Percentiles rank a stretch among this genome's conserved stretches.
Evolutionary conservation across 2,113 vertebrate species (phyloP).

Genomic region (Glaucomys volans): DNA sequence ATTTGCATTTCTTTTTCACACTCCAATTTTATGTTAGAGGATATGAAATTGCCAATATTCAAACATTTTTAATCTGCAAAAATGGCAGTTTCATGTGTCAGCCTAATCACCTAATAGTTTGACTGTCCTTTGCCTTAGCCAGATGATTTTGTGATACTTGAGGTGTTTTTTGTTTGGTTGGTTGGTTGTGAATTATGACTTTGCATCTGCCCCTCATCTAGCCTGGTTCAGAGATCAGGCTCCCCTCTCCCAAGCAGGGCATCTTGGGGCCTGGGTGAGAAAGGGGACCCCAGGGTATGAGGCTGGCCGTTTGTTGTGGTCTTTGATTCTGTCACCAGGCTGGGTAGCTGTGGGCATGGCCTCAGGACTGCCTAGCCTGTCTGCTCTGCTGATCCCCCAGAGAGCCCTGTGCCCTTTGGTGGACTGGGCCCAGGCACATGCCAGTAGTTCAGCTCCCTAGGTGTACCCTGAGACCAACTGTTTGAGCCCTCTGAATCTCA

Average conservation of each 20-base stretch:
- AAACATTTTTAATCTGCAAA: constrained; percentile 42
- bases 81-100: neutral
- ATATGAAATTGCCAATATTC: constrained; percentile 2
- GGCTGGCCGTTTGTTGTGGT: neutral
- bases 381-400: neutral
- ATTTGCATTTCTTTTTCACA: neutral
- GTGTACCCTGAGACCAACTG: neutral
- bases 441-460: neutral
- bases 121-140: neutral
- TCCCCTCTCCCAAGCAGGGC: neutral
- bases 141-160: neutral
- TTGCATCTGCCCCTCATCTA: neutral
- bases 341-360: neutral
- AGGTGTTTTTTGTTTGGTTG: neutral
- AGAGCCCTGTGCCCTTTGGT: neutral
- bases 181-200: constrained; percentile 27
- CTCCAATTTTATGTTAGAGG: neutral
- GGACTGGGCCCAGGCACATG: neutral
- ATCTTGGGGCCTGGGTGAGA: neutral
- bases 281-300: neutral
- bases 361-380: neutral
- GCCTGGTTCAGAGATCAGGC: neutral
- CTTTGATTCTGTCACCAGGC: too few species aligned
- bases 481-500: neutral
- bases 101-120: constrained; percentile 30